Conservation (phyloP, 2,888 invertebrate species). For the Cantharis rustica region DNA sequence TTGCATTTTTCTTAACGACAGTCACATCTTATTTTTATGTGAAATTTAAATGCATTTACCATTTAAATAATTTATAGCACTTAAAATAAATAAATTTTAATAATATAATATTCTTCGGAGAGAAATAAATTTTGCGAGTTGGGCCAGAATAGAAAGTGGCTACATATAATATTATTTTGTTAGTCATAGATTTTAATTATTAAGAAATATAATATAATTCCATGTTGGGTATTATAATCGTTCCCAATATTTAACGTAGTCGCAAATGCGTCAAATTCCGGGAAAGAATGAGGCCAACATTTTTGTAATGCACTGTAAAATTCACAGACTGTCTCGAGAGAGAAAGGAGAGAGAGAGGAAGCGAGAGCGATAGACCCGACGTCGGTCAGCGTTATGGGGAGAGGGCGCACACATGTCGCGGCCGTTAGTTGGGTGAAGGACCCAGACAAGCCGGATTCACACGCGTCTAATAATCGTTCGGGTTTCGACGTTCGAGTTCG, state of each 20-base stretch:
- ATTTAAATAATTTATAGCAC: too few species aligned
- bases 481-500: conserved; percentile 34
- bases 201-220: neutral
- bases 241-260: neutral
- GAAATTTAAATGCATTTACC: neutral
- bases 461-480: conserved; percentile 42
- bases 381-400: conserved; percentile 32
- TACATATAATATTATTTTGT: neutral
- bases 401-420: conserved; percentile 44
- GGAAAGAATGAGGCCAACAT: conserved; percentile 38
- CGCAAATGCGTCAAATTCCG: conserved; percentile 27
- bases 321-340: conserved; percentile 18
- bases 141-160: neutral
- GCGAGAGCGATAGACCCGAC: conserved; percentile 30
- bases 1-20: neutral
- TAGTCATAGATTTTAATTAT: neutral
- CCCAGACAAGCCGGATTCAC: conserved; percentile 57
- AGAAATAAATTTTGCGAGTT: neutral
- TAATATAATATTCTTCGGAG: neutral
- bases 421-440: conserved; percentile 59
- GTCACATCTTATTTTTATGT: neutral
- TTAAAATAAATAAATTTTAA: too few species aligned
- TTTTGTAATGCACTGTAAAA: conserved; percentile 45
- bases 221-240: neutral
- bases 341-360: neutral